Evolutionary conservation across 2,113 vertebrate genomes (phyloP).

Genomic region (Platycercus adscitus): DNA sequence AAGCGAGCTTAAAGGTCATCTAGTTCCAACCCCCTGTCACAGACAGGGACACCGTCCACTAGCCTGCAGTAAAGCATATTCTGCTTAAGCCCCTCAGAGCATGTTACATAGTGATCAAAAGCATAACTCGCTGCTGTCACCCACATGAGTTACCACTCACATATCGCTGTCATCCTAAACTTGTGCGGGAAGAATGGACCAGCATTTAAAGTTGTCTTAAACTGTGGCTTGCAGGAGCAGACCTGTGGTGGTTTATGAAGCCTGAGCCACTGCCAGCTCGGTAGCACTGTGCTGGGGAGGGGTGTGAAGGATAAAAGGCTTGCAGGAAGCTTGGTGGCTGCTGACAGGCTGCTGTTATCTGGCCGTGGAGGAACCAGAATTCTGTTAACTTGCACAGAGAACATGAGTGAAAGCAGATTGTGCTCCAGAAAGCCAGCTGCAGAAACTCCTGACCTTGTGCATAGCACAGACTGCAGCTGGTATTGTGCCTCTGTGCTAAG

Average conservation of each 20-base stretch:
- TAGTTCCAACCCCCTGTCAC: not conserved
- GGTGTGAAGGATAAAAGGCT: fast-evolving
- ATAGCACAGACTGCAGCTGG: not conserved
- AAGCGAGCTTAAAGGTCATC: not conserved
- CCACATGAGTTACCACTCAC: fast-evolving
- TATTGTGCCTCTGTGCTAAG: not conserved
- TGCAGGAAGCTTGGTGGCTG: not conserved
- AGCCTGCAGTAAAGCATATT: not conserved
- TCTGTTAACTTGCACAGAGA: not conserved
- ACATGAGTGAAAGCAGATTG: not conserved
- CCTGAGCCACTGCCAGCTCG: not conserved
- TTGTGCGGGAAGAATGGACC: not conserved
- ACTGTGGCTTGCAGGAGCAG: not conserved
- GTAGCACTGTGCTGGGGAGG: fast-evolving
- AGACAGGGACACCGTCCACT: not conserved
- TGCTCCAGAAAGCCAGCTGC: not conserved
- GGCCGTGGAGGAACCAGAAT: fast-evolving
- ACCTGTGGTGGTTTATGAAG: fast-evolving
- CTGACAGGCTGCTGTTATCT: no score
- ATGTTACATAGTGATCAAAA: fast-evolving
- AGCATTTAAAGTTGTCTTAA: not conserved
- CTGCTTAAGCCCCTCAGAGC: not conserved
- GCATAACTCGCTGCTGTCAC: not conserved
- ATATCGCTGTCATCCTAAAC: fast-evolving
- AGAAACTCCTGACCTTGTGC: not conserved